Evolutionary conservation across 2,113 vertebrate species (phyloP).

Genomic region (Pyrgilauda ruficollis): DNA sequence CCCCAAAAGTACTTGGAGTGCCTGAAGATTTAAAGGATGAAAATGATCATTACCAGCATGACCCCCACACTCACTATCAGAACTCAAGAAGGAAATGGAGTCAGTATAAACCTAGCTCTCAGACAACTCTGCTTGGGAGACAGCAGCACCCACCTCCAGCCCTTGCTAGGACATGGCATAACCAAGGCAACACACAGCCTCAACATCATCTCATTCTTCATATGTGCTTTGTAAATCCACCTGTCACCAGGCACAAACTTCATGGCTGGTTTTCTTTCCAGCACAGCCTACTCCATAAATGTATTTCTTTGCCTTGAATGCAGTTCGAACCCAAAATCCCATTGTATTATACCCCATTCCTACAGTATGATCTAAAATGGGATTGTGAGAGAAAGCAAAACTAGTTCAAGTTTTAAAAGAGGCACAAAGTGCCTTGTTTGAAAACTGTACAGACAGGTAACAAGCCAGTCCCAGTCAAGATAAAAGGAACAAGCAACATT

Average conservation of each 20-base stretch:
- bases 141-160: neutral
- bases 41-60: neutral
- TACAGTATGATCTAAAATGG: neutral
- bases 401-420: neutral
- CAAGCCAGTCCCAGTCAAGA: neutral
- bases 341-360: neutral
- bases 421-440: neutral
- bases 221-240: neutral
- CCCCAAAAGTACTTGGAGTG: neutral
- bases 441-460: neutral
- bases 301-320: neutral
- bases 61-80: neutral
- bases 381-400: neutral
- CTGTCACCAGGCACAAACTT: neutral
- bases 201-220: neutral
- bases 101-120: accelerated
- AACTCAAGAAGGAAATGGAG: neutral
- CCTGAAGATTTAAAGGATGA: neutral
- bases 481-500: neutral
- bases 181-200: neutral
- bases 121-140: neutral
- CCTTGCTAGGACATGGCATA: accelerated
- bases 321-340: neutral
- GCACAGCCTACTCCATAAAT: neutral
- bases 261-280: neutral